Evolutionary conservation across 1,140 invertebrate genomes (phyloP), one percentile per base, ranked within the genome.

Genomic region (Drosophila willistoni): DNA sequence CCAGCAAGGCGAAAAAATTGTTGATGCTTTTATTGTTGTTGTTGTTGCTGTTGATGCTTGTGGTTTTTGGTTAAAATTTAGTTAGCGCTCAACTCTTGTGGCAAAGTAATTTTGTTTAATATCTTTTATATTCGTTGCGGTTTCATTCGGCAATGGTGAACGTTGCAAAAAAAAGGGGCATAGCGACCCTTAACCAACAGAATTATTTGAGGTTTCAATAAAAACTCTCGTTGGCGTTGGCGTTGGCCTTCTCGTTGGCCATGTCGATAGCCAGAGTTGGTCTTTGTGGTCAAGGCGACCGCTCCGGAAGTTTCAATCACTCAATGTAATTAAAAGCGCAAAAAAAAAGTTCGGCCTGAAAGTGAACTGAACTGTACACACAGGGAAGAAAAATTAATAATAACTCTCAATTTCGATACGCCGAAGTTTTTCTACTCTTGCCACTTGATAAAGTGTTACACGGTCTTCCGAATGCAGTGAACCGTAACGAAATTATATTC

Each of bases 321-420:
- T 60, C 64, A 78, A 81, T 85, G 78, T 81, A 79, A 81, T 86
- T 79, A 86, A 75, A 86, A 57, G 25, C 65, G 71, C 62, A 54
- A 29, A 59, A 29, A 59, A 29, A 59, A 73, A 62, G 29, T 44
- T 47, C 42, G 25, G 56, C 47, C 44, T 39, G 29, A 68, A 71
- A 59, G 36, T 42, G 6, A 17, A 62, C 67, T 70, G 42, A 51
- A 51, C 55, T 60, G 34, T 36, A 33, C 22, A 41, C 22, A 47
- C 29, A 34, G 39, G 19, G 42, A 47, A 54, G 39, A 22, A 63
- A 54, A 34, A 22, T 51, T 51, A 51, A 51, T 51, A 51, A 51
- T 51, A 51, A 51, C 4, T 4, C 17, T 22, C 44, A 22, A 51
- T 51, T 47, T 47, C 44, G 44, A 47, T 47, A 17, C 44, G 19